Percentiles rank a stretch among this genome's conserved stretches.
phyloP scores from a whole-genome alignment of 64 coral and sea anemone species.

The Pocillopora damicornis region DNA sequence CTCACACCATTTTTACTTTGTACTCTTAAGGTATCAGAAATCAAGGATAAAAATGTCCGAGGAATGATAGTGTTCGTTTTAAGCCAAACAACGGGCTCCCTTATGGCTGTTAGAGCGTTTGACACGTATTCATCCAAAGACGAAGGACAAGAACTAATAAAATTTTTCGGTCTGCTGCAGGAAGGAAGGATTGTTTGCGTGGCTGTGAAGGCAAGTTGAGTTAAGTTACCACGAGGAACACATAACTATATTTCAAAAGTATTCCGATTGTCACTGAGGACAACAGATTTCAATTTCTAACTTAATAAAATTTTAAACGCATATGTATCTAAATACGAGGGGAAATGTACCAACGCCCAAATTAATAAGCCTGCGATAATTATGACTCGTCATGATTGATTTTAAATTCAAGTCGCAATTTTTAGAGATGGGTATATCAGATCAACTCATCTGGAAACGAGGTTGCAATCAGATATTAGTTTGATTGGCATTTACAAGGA shows the following conservation, averaged over 20 bases:
- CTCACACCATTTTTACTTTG: background rate
- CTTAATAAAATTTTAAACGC: too few relatives aligned
- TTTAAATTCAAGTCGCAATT: too few relatives aligned
- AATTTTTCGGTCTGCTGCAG: constrained; percentile 45
- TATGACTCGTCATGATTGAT: too few relatives aligned
- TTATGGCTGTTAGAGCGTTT: constrained; percentile 66
- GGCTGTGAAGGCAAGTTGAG: constrained; percentile 45
- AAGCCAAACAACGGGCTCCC: constrained; percentile 58
- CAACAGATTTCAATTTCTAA: too few relatives aligned
- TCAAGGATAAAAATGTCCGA: background rate
- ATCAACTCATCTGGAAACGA: too few relatives aligned
- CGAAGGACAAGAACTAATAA: constrained; percentile 26
- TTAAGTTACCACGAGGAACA: background rate
- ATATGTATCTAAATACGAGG: too few relatives aligned
- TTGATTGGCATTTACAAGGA: too few relatives aligned
- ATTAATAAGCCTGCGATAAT: too few relatives aligned
- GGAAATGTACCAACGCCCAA: too few relatives aligned
- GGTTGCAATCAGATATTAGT: too few relatives aligned
- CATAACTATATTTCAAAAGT: background rate
- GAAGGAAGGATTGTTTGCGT: constrained; percentile 67
- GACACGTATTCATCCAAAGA: constrained; percentile 45
- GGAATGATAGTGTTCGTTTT: constrained; percentile 56
- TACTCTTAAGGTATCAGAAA: constrained; percentile 41
- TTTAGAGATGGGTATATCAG: too few relatives aligned
- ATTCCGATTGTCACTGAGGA: background rate